Conservation (phyloP, 1,140 invertebrate genomes). For the Argopecten irradians region DNA sequence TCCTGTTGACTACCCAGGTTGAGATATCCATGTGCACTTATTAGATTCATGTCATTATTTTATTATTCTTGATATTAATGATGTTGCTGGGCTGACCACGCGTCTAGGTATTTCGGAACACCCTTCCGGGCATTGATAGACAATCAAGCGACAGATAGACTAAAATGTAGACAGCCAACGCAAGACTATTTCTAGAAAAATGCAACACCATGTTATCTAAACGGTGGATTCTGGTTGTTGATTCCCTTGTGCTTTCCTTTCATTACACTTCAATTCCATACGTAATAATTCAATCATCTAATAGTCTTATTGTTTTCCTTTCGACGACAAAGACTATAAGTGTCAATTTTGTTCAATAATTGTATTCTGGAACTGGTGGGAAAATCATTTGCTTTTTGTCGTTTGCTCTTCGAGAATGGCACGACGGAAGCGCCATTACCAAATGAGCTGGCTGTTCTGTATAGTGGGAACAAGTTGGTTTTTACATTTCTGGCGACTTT, state of each 20-base stretch:
- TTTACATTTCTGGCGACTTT: not conserved
- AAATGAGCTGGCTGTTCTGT: not conserved
- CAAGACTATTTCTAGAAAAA: not conserved
- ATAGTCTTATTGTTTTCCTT: slow-evolving; percentile 11
- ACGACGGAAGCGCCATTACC: not conserved
- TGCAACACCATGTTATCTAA: not conserved
- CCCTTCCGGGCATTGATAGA: not conserved
- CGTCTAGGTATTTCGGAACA: not conserved
- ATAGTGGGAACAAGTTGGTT: not conserved
- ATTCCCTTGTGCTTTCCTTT: not conserved
- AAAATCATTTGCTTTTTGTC: slow-evolving; percentile 23
- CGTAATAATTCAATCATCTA: slow-evolving; percentile 23
- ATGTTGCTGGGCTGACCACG: not conserved
- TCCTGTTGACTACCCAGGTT: too few species aligned
- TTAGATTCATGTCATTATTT: not conserved
- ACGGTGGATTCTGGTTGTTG: not conserved
- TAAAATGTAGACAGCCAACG: not conserved
- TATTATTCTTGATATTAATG: not conserved
- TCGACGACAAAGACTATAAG: slow-evolving; percentile 8
- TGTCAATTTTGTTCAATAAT: slow-evolving; percentile 23
- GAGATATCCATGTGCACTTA: too few species aligned
- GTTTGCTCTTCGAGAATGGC: slow-evolving; percentile 4
- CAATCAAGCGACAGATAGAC: not conserved
- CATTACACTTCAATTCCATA: slow-evolving; percentile 22
- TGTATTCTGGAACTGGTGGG: not conserved